Percentiles rank a stretch among this genome's conserved stretches.
Conservation (phyloP, 2,888 invertebrate species). For the Adelphocoris suturalis region DNA sequence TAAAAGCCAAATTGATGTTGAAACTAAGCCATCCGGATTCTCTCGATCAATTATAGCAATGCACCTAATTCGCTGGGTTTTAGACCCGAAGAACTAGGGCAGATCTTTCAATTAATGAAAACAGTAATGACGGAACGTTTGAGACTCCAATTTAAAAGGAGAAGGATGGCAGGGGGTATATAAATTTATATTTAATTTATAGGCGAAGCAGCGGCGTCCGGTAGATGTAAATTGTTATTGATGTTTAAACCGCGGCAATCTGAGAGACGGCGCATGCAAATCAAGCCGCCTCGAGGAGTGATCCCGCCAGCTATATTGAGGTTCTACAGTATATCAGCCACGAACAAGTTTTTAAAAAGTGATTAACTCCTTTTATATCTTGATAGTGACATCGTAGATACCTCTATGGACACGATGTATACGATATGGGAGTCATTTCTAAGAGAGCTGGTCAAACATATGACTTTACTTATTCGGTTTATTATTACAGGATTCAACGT, state of each 20-base stretch:
- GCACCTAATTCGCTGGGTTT: neutral
- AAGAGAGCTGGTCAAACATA: neutral
- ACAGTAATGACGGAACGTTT: neutral
- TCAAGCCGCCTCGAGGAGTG: constrained; percentile 34
- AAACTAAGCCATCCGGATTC: neutral
- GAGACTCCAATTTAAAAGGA: neutral
- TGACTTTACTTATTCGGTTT: too few species aligned
- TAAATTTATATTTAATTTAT: constrained; percentile 59
- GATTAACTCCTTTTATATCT: constrained; percentile 56
- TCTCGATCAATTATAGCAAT: neutral
- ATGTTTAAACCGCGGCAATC: constrained; percentile 59
- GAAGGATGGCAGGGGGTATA: neutral
- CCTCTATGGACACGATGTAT: neutral
- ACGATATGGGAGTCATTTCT: neutral
- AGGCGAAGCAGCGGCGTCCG: constrained; percentile 2
- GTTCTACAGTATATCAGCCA: constrained; percentile 44
- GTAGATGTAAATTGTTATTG: constrained; percentile 60
- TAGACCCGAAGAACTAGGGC: neutral
- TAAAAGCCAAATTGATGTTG: neutral
- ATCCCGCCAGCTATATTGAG: constrained; percentile 5
- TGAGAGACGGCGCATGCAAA: constrained; percentile 30
- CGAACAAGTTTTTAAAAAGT: constrained; percentile 62
- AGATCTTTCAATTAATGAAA: constrained; percentile 9
- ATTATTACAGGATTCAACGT: too few species aligned
- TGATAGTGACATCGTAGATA: constrained; percentile 29